Base-by-base conservation (phyloP, 2,113 vertebrate genomes). In the Arothron firmamentum region DNA sequence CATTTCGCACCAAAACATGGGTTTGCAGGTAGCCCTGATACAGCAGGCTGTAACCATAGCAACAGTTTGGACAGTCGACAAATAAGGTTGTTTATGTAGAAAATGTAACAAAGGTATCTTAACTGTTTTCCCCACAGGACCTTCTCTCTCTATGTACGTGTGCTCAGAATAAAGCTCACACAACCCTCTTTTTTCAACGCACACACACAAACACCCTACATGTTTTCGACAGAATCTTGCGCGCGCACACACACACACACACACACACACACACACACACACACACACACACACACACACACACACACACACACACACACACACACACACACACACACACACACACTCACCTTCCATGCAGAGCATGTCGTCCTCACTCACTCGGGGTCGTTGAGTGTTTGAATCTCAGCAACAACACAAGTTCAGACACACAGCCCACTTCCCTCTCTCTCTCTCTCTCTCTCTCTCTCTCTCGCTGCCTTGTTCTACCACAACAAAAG, bases 321-420 rank as follows among this genome's bases (percentile, higher is more conserved):
- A 34, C 42, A 25, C 17, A 43, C 58, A 68, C 52, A 56, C 17
- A 42, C 16, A 42, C 38, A 54, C 60, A 54, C 42, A 34, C 42
- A 18, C 47, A 8, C 47, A 8, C 11, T n/a, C 67, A 84, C 82
- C 82, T 78, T 73, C 77, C 1, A 75, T 53, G 57, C 76, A 81
- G 51, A 63, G 68, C 82, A 84, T 81, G 68, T 62, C 23, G 53
- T 59, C 70, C 59, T 74, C 45, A 13, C 56, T 73, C 56, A 12
- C 49, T 65, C 48, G 0, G 15, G 2, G 19, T 49, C 25, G 7
- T 25, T 50, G 58, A 21, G 45, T 17, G 41, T 72, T 57, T 60
- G 64, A 56, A 48, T 71, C 49, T 60, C 8, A 19, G 49, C 16
- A 2, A 52, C 31, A 48, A 73, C 65, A 75, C 65, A 74, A 69